Evolutionary conservation across 1,140 invertebrate species (phyloP), one percentile per base, ranked within the genome.

Genomic region (Phthorimaea operculella): DNA sequence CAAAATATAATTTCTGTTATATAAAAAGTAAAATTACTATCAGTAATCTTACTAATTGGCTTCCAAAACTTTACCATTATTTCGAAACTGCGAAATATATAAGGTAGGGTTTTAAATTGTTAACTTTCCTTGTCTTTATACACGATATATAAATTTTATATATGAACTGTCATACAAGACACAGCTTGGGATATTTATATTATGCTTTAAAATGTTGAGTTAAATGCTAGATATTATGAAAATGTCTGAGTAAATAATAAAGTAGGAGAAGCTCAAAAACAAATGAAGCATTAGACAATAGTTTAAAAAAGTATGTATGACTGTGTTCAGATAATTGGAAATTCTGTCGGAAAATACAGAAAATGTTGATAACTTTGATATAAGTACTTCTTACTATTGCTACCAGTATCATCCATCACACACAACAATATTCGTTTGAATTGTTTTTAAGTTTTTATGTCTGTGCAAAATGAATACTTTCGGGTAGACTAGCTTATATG

Each of bases 111-210:
- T 58, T 55, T n/a, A 16, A 54, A 42, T 53, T 53, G 44, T 59
- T 62, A 48, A 52, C 21, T 50, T 45, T 17, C 47, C 36, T 57
- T 69, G 72, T 74, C 74, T 76, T 66, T 74, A 68, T 70, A 63
- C 67, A 64, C 58, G 68, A 68, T 76, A 79, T 75, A 79, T 75
- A 75, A 71, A 74, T 62, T 56, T 66, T 79, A 78, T 82, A 79
- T 79, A 79, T 76, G 55, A 64, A 68, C 61, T 78, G 76, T 76
- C 59, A 71, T 65, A 77, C 54, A 67, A 72, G 66, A 70, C 62
- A 68, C 48, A 16, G 16, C 44, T 28, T 28, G 21, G 6, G 21
- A 28, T 28, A 28, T 28, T 59, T 63, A 64, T 57, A 66, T 57
- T 65, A 68, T 71, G 68, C 68, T 76, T 71, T 69, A 71, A 72